These are phyloP conservation scores for Rattus rattus DNA, from an alignment of 2,113 vertebrate genomes.

Conservation along the genomic window DNA sequence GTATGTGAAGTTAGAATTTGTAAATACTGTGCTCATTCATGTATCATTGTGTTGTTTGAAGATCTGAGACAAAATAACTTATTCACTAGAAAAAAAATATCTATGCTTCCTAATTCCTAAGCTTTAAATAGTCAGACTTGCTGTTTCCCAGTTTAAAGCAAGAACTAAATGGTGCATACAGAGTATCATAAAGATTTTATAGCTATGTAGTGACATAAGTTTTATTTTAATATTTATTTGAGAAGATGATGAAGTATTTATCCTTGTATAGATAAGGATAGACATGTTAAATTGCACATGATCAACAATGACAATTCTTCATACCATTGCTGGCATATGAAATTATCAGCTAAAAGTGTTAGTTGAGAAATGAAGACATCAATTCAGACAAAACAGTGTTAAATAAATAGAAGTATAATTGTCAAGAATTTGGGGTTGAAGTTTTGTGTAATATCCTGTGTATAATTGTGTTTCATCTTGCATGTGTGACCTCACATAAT, in stretches of 20 bases:
- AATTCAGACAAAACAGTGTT: background rate
- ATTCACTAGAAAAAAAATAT: background rate
- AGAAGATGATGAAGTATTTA: background rate
- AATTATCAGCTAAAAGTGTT: background rate
- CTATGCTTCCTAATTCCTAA: background rate
- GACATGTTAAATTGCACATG: background rate
- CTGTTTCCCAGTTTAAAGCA: background rate
- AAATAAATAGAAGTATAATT: background rate
- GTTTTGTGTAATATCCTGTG: background rate
- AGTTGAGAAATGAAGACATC: background rate
- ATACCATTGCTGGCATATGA: background rate
- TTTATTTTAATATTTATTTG: conserved; percentile 6
- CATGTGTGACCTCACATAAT: background rate
- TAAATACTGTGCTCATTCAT: background rate
- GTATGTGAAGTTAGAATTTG: background rate
- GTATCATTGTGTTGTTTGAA: background rate
- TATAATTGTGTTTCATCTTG: background rate
- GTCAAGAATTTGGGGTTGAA: background rate
- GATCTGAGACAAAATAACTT: background rate
- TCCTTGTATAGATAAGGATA: background rate
- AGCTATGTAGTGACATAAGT: background rate
- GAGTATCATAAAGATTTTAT: background rate
- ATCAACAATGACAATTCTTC: background rate
- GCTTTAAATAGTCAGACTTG: background rate
- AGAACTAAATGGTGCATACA: background rate